Evolutionary conservation across 2,113 vertebrate genomes (phyloP).

Genomic region (Quiscalus mexicanus): DNA sequence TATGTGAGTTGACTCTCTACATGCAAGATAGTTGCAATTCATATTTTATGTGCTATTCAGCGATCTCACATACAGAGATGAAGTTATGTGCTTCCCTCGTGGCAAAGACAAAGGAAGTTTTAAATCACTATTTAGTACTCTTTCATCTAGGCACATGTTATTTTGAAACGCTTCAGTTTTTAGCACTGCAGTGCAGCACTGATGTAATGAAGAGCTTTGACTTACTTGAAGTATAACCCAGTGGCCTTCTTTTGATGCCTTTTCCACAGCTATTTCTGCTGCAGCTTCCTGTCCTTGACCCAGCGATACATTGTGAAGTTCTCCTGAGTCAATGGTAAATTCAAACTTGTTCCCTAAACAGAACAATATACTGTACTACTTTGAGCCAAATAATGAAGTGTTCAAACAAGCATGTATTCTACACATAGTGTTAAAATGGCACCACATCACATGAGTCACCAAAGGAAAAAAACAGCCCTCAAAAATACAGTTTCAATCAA

Average conservation of each 20-base stretch:
- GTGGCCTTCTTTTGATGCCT: conserved; percentile 87
- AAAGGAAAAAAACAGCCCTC: background rate
- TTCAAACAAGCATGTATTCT: background rate
- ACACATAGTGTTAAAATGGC: conserved; percentile 15
- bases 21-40: conserved; percentile 49
- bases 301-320: conserved; percentile 83
- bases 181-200: conserved; percentile 57
- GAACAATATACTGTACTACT: conserved; percentile 14
- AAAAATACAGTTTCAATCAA: background rate
- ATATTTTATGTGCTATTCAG: conserved; percentile 58
- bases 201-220: conserved; percentile 68
- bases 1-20: conserved; percentile 65
- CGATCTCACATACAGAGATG: conserved; percentile 8
- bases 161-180: conserved; percentile 73
- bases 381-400: conserved; percentile 10
- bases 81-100: conserved; percentile 51
- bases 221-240: conserved; percentile 89
- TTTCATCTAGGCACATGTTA: conserved; percentile 73
- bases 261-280: conserved; percentile 83
- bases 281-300: conserved; percentile 86
- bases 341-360: conserved; percentile 79
- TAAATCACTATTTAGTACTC: conserved; percentile 73
- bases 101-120: conserved; percentile 70
- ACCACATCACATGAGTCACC: background rate
- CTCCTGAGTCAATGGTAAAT: conserved; percentile 85